Base-by-base conservation (phyloP, 2,113 vertebrate genomes). In the Strix uralensis region DNA sequence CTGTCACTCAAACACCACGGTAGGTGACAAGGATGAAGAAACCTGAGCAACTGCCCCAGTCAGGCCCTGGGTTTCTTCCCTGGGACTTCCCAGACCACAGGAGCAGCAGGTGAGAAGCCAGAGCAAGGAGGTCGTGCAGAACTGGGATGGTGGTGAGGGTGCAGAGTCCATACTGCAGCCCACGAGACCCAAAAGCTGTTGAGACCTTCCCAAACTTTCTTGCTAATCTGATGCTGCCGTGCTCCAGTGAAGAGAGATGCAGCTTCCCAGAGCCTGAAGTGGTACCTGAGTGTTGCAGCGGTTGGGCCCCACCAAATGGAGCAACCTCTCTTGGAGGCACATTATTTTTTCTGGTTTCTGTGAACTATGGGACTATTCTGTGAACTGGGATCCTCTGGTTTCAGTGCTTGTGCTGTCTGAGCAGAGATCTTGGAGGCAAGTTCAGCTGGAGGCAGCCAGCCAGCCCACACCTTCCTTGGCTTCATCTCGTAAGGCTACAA, bases 1-100 rank as follows among this genome's bases (percentile, higher is more conserved):
- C 63, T 62, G 87, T 69, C 25, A 21, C 34, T 34, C 6, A 0
- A 14, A 20, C 42, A 40, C 42, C 52, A 34, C 0, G 0, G 57
- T 2, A 42, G 55, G 30, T 22, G 62, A 42, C 47, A 36, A 57
- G 40, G 74, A 46, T 34, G 70, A 70, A 46, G 52, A 44, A 67
- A 44, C 29, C n/a, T 38, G 57, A 71, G 47, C 44, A 51, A 61
- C 54, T 40, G 63, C 32, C n/a, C 42, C 42, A 67, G 42, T 19
- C 58, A 80, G 54, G 30, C 54, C 57, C 36, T n/a, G 49, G 13
- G 25, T 21, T 78, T 70, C 71, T 27, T 34, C 52, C 71, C 71
- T 13, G 40, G 49, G 46, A 23, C 49, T 14, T 79, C 58, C 44
- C 40, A 36, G 83, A 40, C 8, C 15, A 14, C 62, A 36, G 52